Conservation (phyloP, 2,797 vertebrate species). For the Avahi laniger region DNA sequence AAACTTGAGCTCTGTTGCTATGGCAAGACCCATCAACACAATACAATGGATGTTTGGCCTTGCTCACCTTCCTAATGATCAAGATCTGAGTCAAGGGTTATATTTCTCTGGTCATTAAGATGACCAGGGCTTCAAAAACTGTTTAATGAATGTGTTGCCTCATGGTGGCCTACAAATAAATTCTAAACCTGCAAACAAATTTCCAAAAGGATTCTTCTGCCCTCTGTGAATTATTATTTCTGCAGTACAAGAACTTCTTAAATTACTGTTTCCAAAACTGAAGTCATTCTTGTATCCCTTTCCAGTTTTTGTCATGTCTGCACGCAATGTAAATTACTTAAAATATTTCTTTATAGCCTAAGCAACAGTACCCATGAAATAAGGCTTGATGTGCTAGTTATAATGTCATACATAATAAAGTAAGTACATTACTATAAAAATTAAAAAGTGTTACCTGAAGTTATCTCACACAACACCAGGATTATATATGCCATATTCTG, state of each 20-base stretch:
- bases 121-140: not conserved
- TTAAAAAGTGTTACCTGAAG: not conserved
- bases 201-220: not conserved
- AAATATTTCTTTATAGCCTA: not conserved
- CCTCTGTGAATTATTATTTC: not conserved
- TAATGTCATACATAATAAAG: constrained; percentile 18
- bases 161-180: not conserved
- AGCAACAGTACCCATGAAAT: not conserved
- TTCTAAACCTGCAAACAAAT: not conserved
- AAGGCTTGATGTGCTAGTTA: not conserved
- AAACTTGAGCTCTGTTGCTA: not conserved
- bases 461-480: not conserved
- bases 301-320: not conserved
- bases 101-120: not conserved
- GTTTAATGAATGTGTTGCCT: not conserved
- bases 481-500: not conserved
- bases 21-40: not conserved
- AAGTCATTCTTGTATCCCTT: not conserved
- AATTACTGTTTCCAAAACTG: not conserved
- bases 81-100: not conserved
- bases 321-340: not conserved
- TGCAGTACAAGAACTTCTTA: not conserved
- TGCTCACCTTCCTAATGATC: not conserved
- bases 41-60: not conserved
- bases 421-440: not conserved